phyloP scores from a whole-genome alignment of 2,888 invertebrate genomes.

The Drosophila kanekoi region DNA sequence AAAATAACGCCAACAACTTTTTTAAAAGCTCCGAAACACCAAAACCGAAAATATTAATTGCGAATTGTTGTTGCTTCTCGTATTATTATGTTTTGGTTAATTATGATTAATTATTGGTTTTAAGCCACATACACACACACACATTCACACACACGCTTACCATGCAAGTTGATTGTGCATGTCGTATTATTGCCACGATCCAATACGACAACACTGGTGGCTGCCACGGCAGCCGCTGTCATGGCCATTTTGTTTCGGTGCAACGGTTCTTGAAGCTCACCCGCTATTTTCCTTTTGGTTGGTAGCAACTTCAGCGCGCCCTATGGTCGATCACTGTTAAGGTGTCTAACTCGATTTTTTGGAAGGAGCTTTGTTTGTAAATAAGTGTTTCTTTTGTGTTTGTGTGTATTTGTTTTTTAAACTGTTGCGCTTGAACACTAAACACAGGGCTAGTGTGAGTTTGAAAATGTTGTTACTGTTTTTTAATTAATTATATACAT shows the following conservation, averaged over 20 bases:
- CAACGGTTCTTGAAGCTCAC: slow-evolving; percentile 56
- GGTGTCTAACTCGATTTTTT: slow-evolving; percentile 1
- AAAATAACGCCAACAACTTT: slow-evolving; percentile 72
- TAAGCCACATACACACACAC: slow-evolving; percentile 21
- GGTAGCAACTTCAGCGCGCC: slow-evolving; percentile 6
- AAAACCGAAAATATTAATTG: slow-evolving; percentile 35
- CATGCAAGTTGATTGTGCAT: slow-evolving; percentile 98
- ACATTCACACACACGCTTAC: slow-evolving; percentile 87
- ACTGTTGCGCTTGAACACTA: slow-evolving; percentile 45
- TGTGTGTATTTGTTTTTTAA: slow-evolving; percentile 11
- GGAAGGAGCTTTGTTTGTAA: slow-evolving; percentile 10
- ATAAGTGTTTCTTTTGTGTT: slow-evolving; percentile 3
- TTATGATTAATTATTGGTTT: slow-evolving; percentile 77
- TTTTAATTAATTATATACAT: slow-evolving; percentile 26
- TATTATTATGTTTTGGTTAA: slow-evolving; percentile 57
- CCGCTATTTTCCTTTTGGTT: slow-evolving; percentile 1
- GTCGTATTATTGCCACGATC: slow-evolving; percentile 98
- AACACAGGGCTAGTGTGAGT: slow-evolving; percentile 43
- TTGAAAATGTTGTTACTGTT: slow-evolving; percentile 12
- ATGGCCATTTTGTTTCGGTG: slow-evolving; percentile 75
- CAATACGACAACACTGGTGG: slow-evolving; percentile 95
- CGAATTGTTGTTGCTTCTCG: slow-evolving; percentile 25
- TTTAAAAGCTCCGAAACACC: slow-evolving; percentile 47
- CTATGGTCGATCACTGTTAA: slow-evolving; percentile 16
- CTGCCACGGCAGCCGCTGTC: slow-evolving; percentile 90